A percentile compares a stretch with the other conserved stretches of the same genome.
Evolutionary conservation across 2,113 vertebrate species (phyloP).

Genomic region (Jaculus jaculus): DNA sequence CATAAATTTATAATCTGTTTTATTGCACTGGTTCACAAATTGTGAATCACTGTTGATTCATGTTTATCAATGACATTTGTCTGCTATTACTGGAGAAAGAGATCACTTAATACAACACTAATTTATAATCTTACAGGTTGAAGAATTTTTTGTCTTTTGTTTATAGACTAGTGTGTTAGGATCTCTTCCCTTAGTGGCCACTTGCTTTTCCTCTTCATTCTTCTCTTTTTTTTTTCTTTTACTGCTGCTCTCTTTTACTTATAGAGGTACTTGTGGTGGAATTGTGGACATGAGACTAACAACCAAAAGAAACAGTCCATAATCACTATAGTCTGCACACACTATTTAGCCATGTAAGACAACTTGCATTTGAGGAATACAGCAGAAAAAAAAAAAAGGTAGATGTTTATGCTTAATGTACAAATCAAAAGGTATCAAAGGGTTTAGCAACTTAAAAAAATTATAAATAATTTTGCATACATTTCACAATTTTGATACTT

Average conservation of each 20-base stretch:
- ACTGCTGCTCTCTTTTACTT: not conserved
- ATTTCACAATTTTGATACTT: not conserved
- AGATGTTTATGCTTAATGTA: no score
- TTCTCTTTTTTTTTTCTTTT: not conserved
- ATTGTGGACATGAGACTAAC: not conserved
- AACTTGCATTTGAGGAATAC: not conserved
- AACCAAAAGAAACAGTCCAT: not conserved
- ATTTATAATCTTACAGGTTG: not conserved
- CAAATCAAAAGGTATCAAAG: not conserved
- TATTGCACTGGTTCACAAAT: not conserved
- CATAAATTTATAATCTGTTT: not conserved
- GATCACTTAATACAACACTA: not conserved
- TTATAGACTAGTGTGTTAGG: not conserved
- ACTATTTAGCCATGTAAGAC: not conserved
- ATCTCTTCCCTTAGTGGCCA: not conserved
- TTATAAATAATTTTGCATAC: not conserved
- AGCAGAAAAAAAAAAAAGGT: no score
- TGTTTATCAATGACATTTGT: not conserved
- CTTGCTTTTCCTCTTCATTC: not conserved
- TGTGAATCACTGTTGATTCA: not conserved
- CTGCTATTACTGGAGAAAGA: not conserved
- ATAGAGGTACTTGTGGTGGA: not conserved
- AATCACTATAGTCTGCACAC: not conserved
- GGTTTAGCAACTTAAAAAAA: not conserved
- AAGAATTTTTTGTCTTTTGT: not conserved